Conservation (phyloP, 2,888 invertebrate genomes). For the Zeuzera pyrina region DNA sequence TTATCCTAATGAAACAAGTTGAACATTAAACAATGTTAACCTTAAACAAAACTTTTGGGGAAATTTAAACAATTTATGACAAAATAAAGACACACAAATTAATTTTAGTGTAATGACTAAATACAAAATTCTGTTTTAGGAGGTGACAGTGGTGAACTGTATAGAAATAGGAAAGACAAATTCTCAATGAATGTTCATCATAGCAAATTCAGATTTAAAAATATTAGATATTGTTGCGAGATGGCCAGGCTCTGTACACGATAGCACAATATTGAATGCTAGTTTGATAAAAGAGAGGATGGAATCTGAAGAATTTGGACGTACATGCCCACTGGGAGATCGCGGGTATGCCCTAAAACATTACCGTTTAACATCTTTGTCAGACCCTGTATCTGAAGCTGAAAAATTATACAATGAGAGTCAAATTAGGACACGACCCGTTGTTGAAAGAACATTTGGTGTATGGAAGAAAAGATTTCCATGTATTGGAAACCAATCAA, state of each 20-base stretch:
- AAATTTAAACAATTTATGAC: too few species aligned
- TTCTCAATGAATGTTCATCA: constrained; percentile 2
- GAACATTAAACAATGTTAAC: too few species aligned
- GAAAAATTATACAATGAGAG: constrained; percentile 14
- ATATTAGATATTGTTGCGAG: background rate
- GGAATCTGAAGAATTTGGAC: background rate
- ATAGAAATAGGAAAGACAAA: constrained; percentile 2
- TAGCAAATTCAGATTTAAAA: background rate
- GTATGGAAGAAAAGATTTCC: too few species aligned
- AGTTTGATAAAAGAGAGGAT: constrained; percentile 1
- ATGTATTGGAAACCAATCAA: too few species aligned
- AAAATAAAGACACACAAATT: too few species aligned
- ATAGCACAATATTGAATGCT: constrained; percentile 2
- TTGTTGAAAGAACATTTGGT: constrained; percentile 16
- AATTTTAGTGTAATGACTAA: too few species aligned
- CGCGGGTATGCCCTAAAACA: constrained; percentile 7
- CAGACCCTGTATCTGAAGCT: constrained; percentile 7
- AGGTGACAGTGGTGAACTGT: constrained; percentile 1
- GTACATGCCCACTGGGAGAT: constrained; percentile 3
- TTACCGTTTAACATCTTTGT: constrained; percentile 13
- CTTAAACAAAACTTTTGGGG: too few species aligned
- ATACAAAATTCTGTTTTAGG: too few species aligned
- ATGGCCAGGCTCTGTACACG: constrained; percentile 2
- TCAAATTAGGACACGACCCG: constrained; percentile 15
- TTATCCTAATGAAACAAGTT: too few species aligned